Percentiles rank a stretch among this genome's conserved stretches.
These are phyloP conservation scores for Anisognathus igniventris DNA, from an alignment of 2,797 vertebrate genomes.

Conservation along the genomic window DNA sequence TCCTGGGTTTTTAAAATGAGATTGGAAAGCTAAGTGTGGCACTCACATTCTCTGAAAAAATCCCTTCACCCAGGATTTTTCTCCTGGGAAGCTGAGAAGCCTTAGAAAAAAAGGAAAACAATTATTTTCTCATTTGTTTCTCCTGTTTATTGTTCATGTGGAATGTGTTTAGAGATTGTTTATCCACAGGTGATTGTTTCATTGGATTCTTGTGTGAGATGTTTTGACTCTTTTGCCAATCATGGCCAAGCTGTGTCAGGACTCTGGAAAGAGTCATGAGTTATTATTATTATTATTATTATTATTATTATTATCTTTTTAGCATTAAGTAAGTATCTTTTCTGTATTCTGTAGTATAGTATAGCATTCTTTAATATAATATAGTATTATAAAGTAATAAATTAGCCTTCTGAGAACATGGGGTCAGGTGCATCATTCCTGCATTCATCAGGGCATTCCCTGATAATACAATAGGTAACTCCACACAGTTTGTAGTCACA, in stretches of 20 bases:
- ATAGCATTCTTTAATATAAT: not conserved
- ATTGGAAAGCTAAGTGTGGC: not conserved
- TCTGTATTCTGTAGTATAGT: not conserved
- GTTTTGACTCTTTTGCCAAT: not conserved
- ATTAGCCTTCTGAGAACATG: not conserved
- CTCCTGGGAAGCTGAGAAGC: not conserved
- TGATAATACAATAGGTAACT: not conserved
- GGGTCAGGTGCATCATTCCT: not conserved
- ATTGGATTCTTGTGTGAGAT: not conserved
- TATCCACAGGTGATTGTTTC: not conserved
- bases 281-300: too few relatives aligned
- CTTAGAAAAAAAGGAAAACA: not conserved
- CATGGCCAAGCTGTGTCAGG: rapidly evolving
- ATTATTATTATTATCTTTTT: too few relatives aligned
- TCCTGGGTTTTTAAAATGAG: not conserved
- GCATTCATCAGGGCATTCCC: not conserved
- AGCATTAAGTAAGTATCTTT: not conserved
- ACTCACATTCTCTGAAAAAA: not conserved
- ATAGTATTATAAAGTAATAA: not conserved
- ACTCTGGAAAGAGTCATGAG: not conserved
- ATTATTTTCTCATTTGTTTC: not conserved
- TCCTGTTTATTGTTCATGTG: not conserved
- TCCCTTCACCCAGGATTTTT: not conserved
- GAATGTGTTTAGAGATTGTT: not conserved
- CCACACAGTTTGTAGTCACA: not conserved